Base-by-base conservation (phyloP, 2,797 vertebrate species). In the Clamator glandarius region DNA sequence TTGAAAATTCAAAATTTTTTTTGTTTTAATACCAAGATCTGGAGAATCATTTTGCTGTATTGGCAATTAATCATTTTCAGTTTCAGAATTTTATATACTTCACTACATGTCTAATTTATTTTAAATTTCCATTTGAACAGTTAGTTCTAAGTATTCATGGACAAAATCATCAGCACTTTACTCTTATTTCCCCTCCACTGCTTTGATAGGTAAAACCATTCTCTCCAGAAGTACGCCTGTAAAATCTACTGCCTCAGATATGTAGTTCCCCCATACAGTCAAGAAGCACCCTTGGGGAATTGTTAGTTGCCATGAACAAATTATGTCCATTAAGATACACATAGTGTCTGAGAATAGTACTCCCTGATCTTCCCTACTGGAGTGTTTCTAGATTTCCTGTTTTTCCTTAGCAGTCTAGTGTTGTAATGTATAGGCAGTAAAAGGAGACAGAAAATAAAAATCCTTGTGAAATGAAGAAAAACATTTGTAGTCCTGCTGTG, bases 391-490 rank as follows among this genome's bases (percentile, higher is more conserved):
- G 35, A 28, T 44, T 50, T 96, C 90, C 77, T 86, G 41, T 84
- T 92, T 87, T 91, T 89, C 11, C 36, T 80, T 78, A 90, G 39
- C 26, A 73, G 46, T 59, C 46, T 59, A 66, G 26, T 55, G 21
- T 29, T 90, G 54, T 54, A 93, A 72, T 31, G 25, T 70, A 59
- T 52, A 84, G 55, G 33, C 88, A 79, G 39, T 63, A 84, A 92
- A 95, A 92, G 31, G 12, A 95, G 52, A 88, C 19, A 70, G 68
- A 92, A 93, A 90, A 91, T 82, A 73, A 62, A 94, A 88, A 76
- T 81, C 39, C 11, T 15, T 39, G 33, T 89, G 64, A 95, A 95
- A 84, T 36, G 68, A 94, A 79, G 6, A 75, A 88, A 91, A 91
- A 26, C 57, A 89, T 80, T 54, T 52, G 20, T 87, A 82, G 61